Conservation (phyloP, 1,140 invertebrate species). For the Chelonus insularis region DNA sequence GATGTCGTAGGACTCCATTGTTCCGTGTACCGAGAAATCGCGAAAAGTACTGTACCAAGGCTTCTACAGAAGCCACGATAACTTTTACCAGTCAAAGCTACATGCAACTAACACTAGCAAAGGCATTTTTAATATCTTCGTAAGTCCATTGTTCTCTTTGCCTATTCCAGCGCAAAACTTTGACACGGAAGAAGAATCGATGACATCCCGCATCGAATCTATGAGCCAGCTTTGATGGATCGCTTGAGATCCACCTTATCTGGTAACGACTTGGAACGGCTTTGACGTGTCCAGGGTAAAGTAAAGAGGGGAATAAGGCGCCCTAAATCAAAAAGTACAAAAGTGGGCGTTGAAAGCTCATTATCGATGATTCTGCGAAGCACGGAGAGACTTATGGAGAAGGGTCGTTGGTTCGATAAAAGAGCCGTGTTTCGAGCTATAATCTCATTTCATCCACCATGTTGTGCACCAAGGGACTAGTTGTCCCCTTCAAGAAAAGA, state of each 20-base stretch:
- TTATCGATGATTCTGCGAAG: conserved; percentile 30
- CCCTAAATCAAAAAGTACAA: conserved; percentile 19
- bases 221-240: conserved; percentile 20
- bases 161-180: conserved; percentile 1
- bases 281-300: conserved; percentile 1
- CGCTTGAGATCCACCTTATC: conserved; percentile 9
- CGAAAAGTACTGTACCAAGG: background rate
- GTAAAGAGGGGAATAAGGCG: background rate
- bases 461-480: conserved; percentile 6
- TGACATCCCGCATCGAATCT: conserved; percentile 4
- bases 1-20: background rate
- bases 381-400: background rate
- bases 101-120: no score
- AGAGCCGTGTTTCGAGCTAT: conserved; percentile 17
- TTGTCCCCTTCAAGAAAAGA: background rate
- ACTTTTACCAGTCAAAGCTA: no score
- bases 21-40: background rate
- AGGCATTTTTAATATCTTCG: conserved; percentile 11
- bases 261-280: conserved; percentile 14
- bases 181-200: conserved; percentile 13
- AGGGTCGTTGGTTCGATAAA: conserved; percentile 23
- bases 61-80: no score
- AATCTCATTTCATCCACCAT: conserved; percentile 29
- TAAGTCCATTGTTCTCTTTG: background rate
- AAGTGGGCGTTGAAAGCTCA: conserved; percentile 31